These are phyloP conservation scores for Sebastes variabilis DNA, from an alignment of 2,797 vertebrate genomes.

Conservation along the genomic window DNA sequence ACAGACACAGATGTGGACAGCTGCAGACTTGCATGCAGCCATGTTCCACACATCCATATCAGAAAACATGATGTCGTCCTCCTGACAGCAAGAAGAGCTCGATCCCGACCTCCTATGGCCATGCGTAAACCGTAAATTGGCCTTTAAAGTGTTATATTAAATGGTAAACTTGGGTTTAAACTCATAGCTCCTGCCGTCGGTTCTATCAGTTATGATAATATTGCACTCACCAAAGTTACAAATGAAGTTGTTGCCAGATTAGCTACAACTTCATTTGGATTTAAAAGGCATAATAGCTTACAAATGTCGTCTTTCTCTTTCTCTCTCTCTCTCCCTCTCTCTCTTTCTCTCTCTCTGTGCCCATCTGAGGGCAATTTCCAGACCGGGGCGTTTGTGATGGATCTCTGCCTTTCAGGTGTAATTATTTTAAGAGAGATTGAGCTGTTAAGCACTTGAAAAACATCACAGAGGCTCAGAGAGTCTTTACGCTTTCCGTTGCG, in stretches of 20 bases:
- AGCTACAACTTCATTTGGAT: no score
- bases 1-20: neutral
- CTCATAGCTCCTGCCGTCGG: neutral
- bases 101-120: no score
- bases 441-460: slow-evolving; percentile 80
- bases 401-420: slow-evolving; percentile 86
- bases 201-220: neutral
- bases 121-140: neutral
- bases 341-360: slow-evolving; percentile 23
- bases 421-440: slow-evolving; percentile 87
- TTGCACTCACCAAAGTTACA: neutral
- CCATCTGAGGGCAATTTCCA: slow-evolving; percentile 87
- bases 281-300: slow-evolving; percentile 59
- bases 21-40: no score
- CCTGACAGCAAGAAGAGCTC: no score
- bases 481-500: slow-evolving; percentile 77
- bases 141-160: neutral
- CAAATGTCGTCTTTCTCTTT: slow-evolving; percentile 62
- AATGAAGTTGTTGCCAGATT: no score
- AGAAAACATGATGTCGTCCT: neutral
- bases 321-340: neutral
- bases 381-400: slow-evolving; percentile 77
- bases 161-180: neutral
- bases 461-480: slow-evolving; percentile 82
- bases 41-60: neutral